phyloP scores from a whole-genome alignment of 2,113 vertebrate species.

The Podarcis cretensis region DNA sequence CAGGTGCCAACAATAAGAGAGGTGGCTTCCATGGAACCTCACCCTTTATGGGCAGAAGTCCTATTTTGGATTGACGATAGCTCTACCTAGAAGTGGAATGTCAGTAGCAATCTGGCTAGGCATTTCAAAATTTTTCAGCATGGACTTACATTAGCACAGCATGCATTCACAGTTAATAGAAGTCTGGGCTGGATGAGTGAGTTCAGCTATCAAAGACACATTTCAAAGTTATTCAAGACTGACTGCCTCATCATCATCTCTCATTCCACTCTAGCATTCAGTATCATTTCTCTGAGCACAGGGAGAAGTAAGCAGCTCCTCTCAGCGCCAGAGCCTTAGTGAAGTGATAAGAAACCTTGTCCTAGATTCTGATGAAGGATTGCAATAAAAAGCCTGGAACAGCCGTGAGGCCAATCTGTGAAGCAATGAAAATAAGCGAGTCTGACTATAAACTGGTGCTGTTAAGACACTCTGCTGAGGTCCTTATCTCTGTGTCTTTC shows the following conservation, averaged over 20 bases:
- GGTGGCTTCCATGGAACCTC: background rate
- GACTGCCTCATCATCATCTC: constrained; percentile 1
- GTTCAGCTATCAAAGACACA: background rate
- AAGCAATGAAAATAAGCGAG: constrained; percentile 23
- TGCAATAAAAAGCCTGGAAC: constrained; percentile 17
- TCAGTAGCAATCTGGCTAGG: background rate
- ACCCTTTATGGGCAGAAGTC: background rate
- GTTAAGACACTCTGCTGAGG: constrained; percentile 11
- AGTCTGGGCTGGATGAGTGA: constrained; percentile 18
- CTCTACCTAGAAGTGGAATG: no score
- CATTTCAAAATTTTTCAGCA: background rate
- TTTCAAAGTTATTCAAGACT: constrained; percentile 24
- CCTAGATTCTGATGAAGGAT: constrained; percentile 58
- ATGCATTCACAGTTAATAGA: constrained; percentile 15
- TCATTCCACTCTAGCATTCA: constrained; percentile 11
- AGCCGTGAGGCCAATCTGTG: constrained; percentile 38
- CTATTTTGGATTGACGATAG: background rate
- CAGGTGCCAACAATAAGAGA: background rate
- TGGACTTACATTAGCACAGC: background rate
- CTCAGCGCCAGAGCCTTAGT: constrained; percentile 23
- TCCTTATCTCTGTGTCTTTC: background rate
- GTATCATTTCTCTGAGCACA: constrained; percentile 17
- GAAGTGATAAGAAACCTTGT: constrained; percentile 33
- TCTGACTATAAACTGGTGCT: constrained; percentile 1
- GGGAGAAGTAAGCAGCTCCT: constrained; percentile 23